Evolutionary conservation across 2,888 invertebrate species (phyloP), one percentile per base, ranked within the genome.

Genomic region (Metallyticus violacea): DNA sequence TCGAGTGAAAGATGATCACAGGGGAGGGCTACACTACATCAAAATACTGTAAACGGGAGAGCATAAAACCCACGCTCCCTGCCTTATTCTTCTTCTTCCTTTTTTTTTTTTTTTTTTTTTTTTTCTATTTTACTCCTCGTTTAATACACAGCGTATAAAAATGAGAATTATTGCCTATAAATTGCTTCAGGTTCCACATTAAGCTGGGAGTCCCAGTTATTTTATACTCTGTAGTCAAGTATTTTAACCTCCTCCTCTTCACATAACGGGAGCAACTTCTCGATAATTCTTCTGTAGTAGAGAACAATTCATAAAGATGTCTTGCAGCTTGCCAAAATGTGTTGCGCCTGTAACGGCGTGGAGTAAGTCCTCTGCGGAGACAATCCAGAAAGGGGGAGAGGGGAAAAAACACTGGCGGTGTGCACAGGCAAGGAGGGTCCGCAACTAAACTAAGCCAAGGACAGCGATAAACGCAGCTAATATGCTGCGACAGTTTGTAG

Each of bases 101-200:
- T n/a, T n/a, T n/a, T n/a, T n/a, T n/a, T n/a, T n/a, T n/a, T n/a
- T n/a, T n/a, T n/a, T 25, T 15, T 30, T 25, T 28, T 27, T 79
- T 28, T 79, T 26, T 79, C 79, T 79, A 26, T 26, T 28, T 79
- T 28, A 26, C 83, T 83, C 77, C 83, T 25, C 76, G 77, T 83
- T 83, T 83, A 83, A 83, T 83, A 83, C 77, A 83, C 83, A 83
- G 26, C n/a, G 77, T 83, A 26, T 77, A 83, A 83, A 85, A 85
- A 81, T 76, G 85, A 85, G 77, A 85, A 85, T 79, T 85, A 85
- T 79, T 80, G 85, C 40, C 85, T 85, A 85, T 85, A 85, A 85
- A 85, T 85, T 85, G 79, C 79, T 79, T 79, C 79, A 85, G 80
- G 85, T 85, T 77, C 77, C 77, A 83, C 83, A 83, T 77, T 83